Conservation (phyloP, 2,113 vertebrate species). For the Rhodinocichla rosea region DNA sequence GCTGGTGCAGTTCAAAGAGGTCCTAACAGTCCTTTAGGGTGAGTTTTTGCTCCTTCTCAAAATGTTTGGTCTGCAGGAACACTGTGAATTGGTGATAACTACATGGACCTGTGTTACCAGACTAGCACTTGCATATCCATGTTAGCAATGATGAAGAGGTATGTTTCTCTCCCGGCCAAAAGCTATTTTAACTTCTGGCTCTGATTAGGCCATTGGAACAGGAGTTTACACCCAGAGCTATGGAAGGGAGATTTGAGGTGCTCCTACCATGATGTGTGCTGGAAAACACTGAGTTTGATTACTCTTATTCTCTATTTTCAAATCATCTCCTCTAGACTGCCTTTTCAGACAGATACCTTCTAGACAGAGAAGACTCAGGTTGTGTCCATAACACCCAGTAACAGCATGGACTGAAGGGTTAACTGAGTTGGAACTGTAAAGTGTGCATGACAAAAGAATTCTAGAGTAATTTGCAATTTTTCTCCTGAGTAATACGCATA, state of each 20-base stretch:
- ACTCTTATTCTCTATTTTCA: background rate
- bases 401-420: background rate
- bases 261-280: background rate
- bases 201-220: background rate
- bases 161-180: background rate
- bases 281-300: background rate
- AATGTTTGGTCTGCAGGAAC: background rate
- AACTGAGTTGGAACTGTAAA: background rate
- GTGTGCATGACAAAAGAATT: background rate
- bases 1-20: accelerated
- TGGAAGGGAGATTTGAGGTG: background rate
- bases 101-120: background rate
- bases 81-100: background rate
- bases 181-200: background rate
- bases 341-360: background rate
- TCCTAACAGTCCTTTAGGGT: background rate
- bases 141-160: background rate
- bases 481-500: background rate
- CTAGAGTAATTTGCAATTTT: background rate
- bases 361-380: background rate
- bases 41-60: background rate
- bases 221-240: background rate
- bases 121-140: background rate
- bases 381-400: background rate
- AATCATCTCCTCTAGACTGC: background rate